Percentiles rank a stretch among this genome's conserved stretches.
Evolutionary conservation across 2,113 vertebrate species (phyloP).

Genomic region (Riparia riparia): DNA sequence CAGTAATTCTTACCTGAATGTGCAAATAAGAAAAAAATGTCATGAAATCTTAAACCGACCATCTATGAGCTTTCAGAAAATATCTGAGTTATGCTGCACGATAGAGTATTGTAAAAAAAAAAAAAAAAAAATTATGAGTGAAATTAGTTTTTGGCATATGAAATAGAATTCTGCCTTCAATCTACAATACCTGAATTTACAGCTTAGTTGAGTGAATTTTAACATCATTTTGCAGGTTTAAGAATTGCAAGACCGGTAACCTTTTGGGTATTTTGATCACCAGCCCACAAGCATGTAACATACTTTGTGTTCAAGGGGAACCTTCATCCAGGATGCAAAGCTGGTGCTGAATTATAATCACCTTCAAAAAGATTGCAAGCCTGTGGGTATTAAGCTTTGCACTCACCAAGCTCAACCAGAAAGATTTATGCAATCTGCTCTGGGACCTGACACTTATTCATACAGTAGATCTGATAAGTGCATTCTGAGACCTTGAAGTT

Average conservation of each 20-base stretch:
- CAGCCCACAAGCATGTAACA: slow-evolving; percentile 70
- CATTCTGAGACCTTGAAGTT: slow-evolving; percentile 77
- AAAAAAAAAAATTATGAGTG: slow-evolving; percentile 47
- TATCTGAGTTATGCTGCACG: slow-evolving; percentile 51
- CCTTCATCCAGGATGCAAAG: slow-evolving; percentile 77
- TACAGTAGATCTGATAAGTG: slow-evolving; percentile 73
- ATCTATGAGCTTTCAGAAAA: slow-evolving; percentile 65
- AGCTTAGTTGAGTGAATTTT: slow-evolving; percentile 74
- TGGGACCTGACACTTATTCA: slow-evolving; percentile 70
- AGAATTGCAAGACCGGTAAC: slow-evolving; percentile 66
- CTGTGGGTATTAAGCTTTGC: slow-evolving; percentile 75
- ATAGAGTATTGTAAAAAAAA: slow-evolving; percentile 26
- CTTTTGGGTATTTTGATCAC: slow-evolving; percentile 74
- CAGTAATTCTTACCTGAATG: slow-evolving; percentile 36
- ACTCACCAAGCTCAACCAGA: slow-evolving; percentile 63
- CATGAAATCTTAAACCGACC: slow-evolving; percentile 52
- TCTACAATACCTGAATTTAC: slow-evolving; percentile 72
- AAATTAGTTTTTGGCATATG: slow-evolving; percentile 62
- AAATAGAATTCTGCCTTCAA: slow-evolving; percentile 45
- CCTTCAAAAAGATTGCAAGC: slow-evolving; percentile 71
- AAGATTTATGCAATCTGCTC: slow-evolving; percentile 77
- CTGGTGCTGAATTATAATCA: slow-evolving; percentile 75
- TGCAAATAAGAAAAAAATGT: slow-evolving; percentile 60
- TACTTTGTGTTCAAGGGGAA: slow-evolving; percentile 78
- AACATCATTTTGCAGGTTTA: slow-evolving; percentile 73